Evolutionary conservation across 2,113 vertebrate genomes (phyloP).

Genomic region (Baryphthengus martii): DNA sequence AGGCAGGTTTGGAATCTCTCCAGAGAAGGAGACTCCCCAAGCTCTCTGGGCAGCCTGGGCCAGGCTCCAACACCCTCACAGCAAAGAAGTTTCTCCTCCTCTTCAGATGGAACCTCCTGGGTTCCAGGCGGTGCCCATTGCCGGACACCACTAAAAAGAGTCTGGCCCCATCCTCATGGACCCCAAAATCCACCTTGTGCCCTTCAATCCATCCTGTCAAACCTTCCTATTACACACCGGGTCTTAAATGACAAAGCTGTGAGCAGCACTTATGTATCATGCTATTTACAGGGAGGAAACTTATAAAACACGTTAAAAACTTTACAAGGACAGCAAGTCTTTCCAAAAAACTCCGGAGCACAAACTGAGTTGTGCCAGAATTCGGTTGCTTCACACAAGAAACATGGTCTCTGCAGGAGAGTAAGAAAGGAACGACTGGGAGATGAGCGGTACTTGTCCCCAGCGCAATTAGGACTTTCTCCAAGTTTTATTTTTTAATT

Average conservation of each 20-base stretch:
- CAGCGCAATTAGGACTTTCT: not conserved
- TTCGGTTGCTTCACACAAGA: not conserved
- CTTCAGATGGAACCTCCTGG: not conserved
- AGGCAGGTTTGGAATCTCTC: not conserved
- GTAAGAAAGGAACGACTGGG: not conserved
- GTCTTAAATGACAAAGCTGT: not conserved
- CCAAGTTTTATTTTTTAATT: not conserved
- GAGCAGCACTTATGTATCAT: not conserved
- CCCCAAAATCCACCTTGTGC: too few species aligned
- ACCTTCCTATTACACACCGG: accelerated
- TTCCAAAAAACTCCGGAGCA: not conserved
- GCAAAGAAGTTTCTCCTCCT: not conserved
- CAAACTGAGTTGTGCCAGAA: not conserved
- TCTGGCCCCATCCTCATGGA: not conserved
- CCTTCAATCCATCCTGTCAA: not conserved
- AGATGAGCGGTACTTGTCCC: not conserved
- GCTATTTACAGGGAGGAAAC: not conserved
- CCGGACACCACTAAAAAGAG: not conserved
- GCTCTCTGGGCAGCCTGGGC: not conserved
- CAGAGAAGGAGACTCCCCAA: not conserved
- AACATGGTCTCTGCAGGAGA: not conserved
- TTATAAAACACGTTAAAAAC: conserved; percentile 14
- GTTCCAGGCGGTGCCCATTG: not conserved
- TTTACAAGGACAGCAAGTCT: conserved; percentile 35
- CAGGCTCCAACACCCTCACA: not conserved